Evolutionary conservation across 2,113 vertebrate genomes (phyloP).

Genomic region (Chunga burmeisteri): DNA sequence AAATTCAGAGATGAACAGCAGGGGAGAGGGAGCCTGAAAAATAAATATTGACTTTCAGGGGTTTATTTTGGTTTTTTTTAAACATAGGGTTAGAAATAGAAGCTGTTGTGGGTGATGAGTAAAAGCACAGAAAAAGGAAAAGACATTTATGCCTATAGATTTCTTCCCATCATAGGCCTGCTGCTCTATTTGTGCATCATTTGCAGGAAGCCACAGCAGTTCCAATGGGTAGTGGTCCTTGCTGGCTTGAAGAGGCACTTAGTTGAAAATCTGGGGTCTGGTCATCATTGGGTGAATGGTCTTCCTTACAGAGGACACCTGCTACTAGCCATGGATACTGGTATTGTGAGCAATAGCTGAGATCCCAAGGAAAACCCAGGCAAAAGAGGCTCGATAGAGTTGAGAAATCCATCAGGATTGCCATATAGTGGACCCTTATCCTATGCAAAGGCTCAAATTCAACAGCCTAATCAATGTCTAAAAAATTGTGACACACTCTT

Average conservation of each 20-base stretch:
- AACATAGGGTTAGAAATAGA: background rate
- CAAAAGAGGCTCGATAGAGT: background rate
- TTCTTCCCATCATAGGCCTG: background rate
- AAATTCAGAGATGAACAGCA: slow-evolving; percentile 32
- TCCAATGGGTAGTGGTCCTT: background rate
- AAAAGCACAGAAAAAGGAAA: background rate
- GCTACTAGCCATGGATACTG: too few species aligned
- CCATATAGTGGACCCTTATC: rapidly evolving
- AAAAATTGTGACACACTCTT: background rate
- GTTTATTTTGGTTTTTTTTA: slow-evolving; percentile 43
- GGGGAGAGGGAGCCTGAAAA: slow-evolving; percentile 32
- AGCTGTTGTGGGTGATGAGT: background rate
- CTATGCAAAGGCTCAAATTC: background rate
- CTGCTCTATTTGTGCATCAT: background rate
- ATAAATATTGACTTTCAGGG: slow-evolving; percentile 53
- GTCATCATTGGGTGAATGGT: background rate
- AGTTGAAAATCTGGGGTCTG: background rate
- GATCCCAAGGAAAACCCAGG: background rate
- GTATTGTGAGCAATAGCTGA: background rate
- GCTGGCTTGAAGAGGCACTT: background rate
- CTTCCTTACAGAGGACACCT: background rate
- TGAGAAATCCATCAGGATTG: background rate
- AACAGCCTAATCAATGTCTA: background rate
- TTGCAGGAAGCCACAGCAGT: background rate
- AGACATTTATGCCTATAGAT: background rate